Conservation (phyloP, 2,113 vertebrate genomes). For the Genyomyrus donnyi region DNA sequence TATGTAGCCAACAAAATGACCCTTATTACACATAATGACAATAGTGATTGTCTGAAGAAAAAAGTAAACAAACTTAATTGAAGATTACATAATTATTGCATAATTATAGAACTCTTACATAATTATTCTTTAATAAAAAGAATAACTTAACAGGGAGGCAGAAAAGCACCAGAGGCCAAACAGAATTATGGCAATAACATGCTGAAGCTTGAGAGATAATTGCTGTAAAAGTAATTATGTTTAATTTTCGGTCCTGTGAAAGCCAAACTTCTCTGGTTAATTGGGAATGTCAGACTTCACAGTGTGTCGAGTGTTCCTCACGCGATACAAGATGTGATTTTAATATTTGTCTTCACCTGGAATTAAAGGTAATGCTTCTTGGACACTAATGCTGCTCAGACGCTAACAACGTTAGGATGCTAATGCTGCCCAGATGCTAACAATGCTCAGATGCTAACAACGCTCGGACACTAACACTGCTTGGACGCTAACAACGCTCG, state of each 20-base stretch:
- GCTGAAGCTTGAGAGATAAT: background rate
- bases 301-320: background rate
- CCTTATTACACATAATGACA: background rate
- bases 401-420: background rate
- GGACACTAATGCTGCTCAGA: background rate
- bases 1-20: background rate
- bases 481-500: background rate
- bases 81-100: conserved; percentile 16
- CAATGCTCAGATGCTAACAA: background rate
- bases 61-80: background rate
- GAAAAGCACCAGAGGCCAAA: background rate
- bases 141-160: background rate
- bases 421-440: background rate
- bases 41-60: background rate
- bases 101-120: conserved; percentile 13
- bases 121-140: conserved; percentile 10
- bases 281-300: background rate
- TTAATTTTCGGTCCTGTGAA: conserved; percentile 8
- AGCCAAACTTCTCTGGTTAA: background rate
- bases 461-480: background rate
- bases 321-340: background rate
- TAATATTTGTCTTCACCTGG: background rate
- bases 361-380: background rate
- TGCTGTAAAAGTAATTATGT: conserved; percentile 9
- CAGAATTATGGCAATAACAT: background rate